Percentiles rank a stretch among this genome's conserved stretches.
phyloP scores from a whole-genome alignment of 2,888 invertebrate species.

The Heliconius charithonia region DNA sequence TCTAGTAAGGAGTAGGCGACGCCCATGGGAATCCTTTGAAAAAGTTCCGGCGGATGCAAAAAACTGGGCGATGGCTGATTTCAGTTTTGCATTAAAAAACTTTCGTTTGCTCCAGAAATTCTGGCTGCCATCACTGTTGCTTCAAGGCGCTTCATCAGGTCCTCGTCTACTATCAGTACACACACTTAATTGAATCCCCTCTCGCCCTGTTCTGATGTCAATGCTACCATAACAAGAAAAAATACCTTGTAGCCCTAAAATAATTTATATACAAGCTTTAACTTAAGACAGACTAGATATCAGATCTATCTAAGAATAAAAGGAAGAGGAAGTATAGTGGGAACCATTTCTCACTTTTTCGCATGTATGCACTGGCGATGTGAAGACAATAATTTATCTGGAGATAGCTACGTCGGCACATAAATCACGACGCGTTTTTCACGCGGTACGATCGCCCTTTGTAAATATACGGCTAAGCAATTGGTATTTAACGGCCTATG shows the following conservation, averaged over 20 bases:
- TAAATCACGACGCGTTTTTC: slow-evolving; percentile 75
- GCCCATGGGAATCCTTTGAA: too few species aligned
- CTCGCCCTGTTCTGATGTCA: neutral
- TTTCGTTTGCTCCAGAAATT: too few species aligned
- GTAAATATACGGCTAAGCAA: slow-evolving; percentile 49
- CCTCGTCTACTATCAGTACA: too few species aligned
- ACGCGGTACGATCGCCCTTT: slow-evolving; percentile 56
- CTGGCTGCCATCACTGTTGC: too few species aligned
- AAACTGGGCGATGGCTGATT: too few species aligned
- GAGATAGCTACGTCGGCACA: slow-evolving; percentile 69
- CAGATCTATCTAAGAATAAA: slow-evolving; percentile 27
- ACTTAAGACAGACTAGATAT: neutral
- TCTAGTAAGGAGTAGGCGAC: too few species aligned
- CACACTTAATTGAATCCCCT: too few species aligned
- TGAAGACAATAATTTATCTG: slow-evolving; percentile 72
- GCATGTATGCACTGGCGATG: slow-evolving; percentile 64
- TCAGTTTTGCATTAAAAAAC: too few species aligned
- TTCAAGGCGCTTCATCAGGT: too few species aligned
- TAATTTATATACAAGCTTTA: neutral
- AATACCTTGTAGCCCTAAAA: neutral
- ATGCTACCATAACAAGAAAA: neutral
- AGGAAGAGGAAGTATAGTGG: slow-evolving; percentile 38
- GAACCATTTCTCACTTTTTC: slow-evolving; percentile 66
- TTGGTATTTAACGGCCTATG: slow-evolving; percentile 23
- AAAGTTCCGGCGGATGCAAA: too few species aligned